Conservation (phyloP, 2,797 vertebrate genomes). For the Notolabrus celidotus region DNA sequence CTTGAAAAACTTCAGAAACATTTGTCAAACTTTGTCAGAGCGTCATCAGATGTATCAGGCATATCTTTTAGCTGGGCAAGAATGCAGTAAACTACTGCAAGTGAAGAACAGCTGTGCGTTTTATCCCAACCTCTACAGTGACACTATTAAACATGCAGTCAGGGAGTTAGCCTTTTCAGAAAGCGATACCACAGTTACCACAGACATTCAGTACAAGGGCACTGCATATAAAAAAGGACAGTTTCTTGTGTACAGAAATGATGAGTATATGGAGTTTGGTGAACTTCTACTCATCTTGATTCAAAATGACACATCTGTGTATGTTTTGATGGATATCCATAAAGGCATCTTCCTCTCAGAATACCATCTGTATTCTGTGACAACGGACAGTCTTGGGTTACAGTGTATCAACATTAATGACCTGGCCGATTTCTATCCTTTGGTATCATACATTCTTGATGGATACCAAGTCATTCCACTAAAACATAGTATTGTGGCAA, state of each 20-base stretch:
- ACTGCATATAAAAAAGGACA: slow-evolving; percentile 53
- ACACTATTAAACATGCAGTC: slow-evolving; percentile 49
- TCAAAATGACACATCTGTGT: slow-evolving; percentile 31
- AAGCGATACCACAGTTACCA: slow-evolving; percentile 43
- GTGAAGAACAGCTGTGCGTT: slow-evolving; percentile 51
- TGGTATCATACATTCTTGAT: slow-evolving; percentile 34
- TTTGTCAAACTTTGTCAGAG: slow-evolving; percentile 32
- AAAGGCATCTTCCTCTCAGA: slow-evolving; percentile 23
- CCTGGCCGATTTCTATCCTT: slow-evolving; percentile 34
- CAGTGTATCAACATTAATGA: slow-evolving; percentile 25
- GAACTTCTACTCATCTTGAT: slow-evolving; percentile 31
- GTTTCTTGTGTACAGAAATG: slow-evolving; percentile 46
- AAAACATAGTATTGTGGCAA: slow-evolving; percentile 35
- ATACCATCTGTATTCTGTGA: slow-evolving; percentile 36
- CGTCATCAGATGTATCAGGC: slow-evolving; percentile 55
- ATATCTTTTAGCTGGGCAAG: slow-evolving; percentile 54
- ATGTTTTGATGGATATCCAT: slow-evolving; percentile 34
- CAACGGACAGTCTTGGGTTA: slow-evolving; percentile 20
- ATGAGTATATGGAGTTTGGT: slow-evolving; percentile 46
- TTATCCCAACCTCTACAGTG: slow-evolving; percentile 50
- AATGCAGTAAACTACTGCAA: slow-evolving; percentile 43
- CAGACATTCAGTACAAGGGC: slow-evolving; percentile 50
- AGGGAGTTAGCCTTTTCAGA: slow-evolving; percentile 55
- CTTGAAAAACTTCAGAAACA: slow-evolving; percentile 25
- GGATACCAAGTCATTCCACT: slow-evolving; percentile 34